These are phyloP conservation scores for Pseudococcus longispinus DNA, from an alignment of 2,888 invertebrate species.

Conservation along the genomic window DNA sequence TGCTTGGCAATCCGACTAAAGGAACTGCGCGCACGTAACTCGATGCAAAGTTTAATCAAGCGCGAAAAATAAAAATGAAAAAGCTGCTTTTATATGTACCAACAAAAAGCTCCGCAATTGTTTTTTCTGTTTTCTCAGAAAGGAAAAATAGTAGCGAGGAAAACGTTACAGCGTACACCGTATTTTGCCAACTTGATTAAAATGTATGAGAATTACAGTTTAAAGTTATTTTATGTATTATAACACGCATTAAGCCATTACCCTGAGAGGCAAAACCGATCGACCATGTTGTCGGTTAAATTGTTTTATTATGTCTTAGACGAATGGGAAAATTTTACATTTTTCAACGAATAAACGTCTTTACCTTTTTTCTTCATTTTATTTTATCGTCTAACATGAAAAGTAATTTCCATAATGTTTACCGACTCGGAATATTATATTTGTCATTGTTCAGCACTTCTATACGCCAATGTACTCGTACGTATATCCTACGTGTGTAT, in stretches of 20 bases:
- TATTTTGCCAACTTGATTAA: slow-evolving; percentile 10
- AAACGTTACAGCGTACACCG: not conserved
- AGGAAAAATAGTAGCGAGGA: not conserved
- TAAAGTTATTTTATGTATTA: slow-evolving; percentile 26
- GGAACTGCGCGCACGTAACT: slow-evolving; percentile 3
- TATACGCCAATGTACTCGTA: not conserved
- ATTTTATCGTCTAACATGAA: slow-evolving; percentile 21
- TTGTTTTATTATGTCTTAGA: slow-evolving; percentile 20
- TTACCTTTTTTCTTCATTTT: not conserved
- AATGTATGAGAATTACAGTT: slow-evolving; percentile 22
- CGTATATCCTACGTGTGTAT: not conserved
- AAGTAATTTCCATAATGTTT: slow-evolving; percentile 28
- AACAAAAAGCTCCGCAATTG: slow-evolving; percentile 8
- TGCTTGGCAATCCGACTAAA: not conserved
- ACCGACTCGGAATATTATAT: slow-evolving; percentile 2
- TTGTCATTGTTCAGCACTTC: slow-evolving; percentile 1
- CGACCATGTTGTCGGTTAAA: slow-evolving; percentile 1
- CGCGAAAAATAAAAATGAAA: slow-evolving; percentile 23
- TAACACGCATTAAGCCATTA: slow-evolving; percentile 28
- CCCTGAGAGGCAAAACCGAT: not conserved
- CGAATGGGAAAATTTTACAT: slow-evolving; percentile 25
- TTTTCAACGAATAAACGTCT: not conserved
- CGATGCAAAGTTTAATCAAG: slow-evolving; percentile 28
- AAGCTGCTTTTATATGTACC: slow-evolving; percentile 4
- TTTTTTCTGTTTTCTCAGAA: not conserved